Conservation (phyloP, 2,888 invertebrate genomes). For the Coelopa pilipes region DNA sequence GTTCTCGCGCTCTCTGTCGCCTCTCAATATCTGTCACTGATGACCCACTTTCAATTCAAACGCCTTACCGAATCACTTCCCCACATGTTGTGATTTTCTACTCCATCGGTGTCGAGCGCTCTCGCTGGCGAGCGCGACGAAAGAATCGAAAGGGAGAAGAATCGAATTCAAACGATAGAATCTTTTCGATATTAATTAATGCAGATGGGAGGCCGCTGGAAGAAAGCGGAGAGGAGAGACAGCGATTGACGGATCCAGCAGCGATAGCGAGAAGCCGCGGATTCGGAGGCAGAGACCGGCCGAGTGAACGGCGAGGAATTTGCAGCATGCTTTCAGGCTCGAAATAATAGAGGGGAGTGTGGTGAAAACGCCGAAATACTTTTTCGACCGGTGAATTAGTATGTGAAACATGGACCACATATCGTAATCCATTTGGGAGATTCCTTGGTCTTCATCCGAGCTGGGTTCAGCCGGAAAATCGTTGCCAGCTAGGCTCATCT, state of each 20-base stretch:
- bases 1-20: too few relatives aligned
- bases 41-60: conserved; percentile 11
- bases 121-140: too few relatives aligned
- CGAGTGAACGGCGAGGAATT: background rate
- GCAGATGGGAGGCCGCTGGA: background rate
- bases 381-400: too few relatives aligned
- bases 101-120: background rate
- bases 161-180: background rate
- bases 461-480: too few relatives aligned
- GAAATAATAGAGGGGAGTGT: too few relatives aligned
- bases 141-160: background rate
- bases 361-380: too few relatives aligned
- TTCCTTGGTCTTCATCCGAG: too few relatives aligned
- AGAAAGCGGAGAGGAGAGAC: background rate
- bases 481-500: too few relatives aligned
- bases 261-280: too few relatives aligned
- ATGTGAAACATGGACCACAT: too few relatives aligned
- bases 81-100: background rate
- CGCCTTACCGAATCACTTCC: conserved; percentile 5
- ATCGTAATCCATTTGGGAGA: too few relatives aligned
- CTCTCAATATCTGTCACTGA: background rate
- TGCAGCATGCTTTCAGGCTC: conserved; percentile 15
- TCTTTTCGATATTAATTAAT: background rate
- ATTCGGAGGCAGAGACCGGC: background rate
- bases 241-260: too few relatives aligned